Evolutionary conservation across 2,113 vertebrate species (phyloP), one percentile per base, ranked within the genome.

Genomic region (Salvelinus alpinus): DNA sequence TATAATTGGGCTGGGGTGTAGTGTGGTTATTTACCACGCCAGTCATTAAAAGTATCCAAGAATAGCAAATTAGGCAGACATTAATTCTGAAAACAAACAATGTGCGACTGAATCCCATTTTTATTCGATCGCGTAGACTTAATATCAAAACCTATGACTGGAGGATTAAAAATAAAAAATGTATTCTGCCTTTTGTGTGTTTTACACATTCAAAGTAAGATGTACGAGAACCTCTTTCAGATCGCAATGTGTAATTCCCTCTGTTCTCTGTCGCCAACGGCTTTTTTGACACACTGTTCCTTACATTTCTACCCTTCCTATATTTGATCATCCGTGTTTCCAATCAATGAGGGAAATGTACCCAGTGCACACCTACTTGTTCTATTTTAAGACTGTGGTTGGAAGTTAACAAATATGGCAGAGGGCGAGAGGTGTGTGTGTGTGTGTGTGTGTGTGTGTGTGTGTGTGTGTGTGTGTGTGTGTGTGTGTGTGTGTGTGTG

Each of bases 31-130:
- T 94, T 93, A 87, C 91, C 76, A 79, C 69, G 69, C 87, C 83
- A 88, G 92, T 92, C 92, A 93, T 93, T 93, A 94, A 93, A 92
- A 91, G 86, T 82, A 86, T 88, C 93, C 89, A 91, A 92, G 92
- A 93, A 93, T 93, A 93, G 92, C 84, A 91, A 92, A 93, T 93
- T 91, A 92, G 89, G 86, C 87, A 86, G 86, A 67, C 86, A 90
- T 89, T 92, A 89, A 91, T 91, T 88, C 90, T 22, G 80, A 86
- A 91, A 91, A 89, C 89, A 91, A 92, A 92, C 89, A 91, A 69
- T 38, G 78, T 73, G 77, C 74, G 78, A 80, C 87, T 85, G 83
- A 84, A 87, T 84, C 67, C 3, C 75, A 81, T 80, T 75, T 82
- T 65, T 22, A 71, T 92, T 87, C 90, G 86, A 88, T 92, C 87